Base-by-base conservation (phyloP, 2,113 vertebrate genomes). In the Eupsittula cactorum region DNA sequence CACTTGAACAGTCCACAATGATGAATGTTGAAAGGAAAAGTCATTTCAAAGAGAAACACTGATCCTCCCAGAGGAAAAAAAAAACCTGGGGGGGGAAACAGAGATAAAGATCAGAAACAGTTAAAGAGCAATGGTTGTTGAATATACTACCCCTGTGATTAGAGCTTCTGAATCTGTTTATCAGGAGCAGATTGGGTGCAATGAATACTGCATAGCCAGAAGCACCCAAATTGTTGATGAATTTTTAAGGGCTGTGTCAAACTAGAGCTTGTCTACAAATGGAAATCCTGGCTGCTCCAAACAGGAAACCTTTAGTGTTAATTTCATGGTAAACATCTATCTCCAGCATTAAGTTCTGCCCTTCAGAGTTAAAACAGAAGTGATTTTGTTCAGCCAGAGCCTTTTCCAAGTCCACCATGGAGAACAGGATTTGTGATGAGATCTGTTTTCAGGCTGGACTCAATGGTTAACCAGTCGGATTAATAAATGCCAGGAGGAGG, bases 401-500 rank as follows among this genome's bases (percentile, higher is more conserved):
- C 65, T 95, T 85, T 88, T 95, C 77, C 15, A 7, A 94, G 91
- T 85, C 80, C 64, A 85, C 81, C 7, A 14, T 71, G 89, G 92
- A 96, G 95, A 96, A 82, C 53, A 81, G 90, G 95, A 88, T 97
- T 96, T 94, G 93, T 90, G 94, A 92, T 59, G 88, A 93, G 88
- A 91, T 95, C 71, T 84, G 74, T 53, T 91, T 92, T 87, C 87
- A 70, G 88, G 44, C 37, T 88, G 67, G 68, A 93, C 93, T 97
- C 96, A 97, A 93, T 97, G 86, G 96, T 97, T 97, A 98, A 98
- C 96, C 85, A 86, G 94, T 39, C 12, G 57, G 96, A 97, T 98
- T 97, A 98, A 98, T 98, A 95, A 98, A 95, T 97, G 85, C 88
- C 90, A 96, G 97, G 85, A 97, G 91, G 69, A 97, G 96, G 97